Evolutionary conservation across 2,797 vertebrate species (phyloP), one percentile per base, ranked within the genome.

Genomic region (Cichlasoma orientale): DNA sequence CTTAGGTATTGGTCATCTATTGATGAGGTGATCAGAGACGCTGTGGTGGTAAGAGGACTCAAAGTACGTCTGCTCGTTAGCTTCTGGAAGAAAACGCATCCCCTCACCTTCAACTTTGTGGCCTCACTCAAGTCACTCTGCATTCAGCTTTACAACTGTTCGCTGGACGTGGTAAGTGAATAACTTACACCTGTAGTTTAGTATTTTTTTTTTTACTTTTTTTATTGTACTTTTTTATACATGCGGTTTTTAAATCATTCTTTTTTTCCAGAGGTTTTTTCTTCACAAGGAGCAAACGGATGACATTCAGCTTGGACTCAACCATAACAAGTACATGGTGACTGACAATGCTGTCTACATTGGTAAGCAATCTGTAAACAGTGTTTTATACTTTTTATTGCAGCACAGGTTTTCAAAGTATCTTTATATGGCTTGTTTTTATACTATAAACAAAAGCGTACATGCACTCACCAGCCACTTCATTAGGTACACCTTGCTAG

Each of bases 291-390:
- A 97, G 75, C 94, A 94, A 75, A 96, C 92, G 79, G 94, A 96
- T 12, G 92, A 94, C 70, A 86, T 94, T 50, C 89, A 96, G 82
- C 94, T 95, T 25, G 96, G 94, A 31, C 75, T 98, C 85, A 99
- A 98, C 87, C 96, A 97, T 76, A 98, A 99, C 92, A 99, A 98
- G 88, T 99, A 97, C 25, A 96, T 99, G 95, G 97, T 99, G 91
- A 98, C 97, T 0, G 98, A 99, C 57, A 96, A 94, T 56, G 95
- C 96, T 1, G 88, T 95, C 3, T 99, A 98, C 50, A 96, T 99
- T 16, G 97, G 97, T 99, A 94, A 83, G 97, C 83, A 50, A 83
- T 11, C 11, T 18, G 3, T 36, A 36, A 36, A 36, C 9, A 10
- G 9, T 3, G 36, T 7, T 3, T 36, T 11, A 10, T 10, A 36